These are phyloP conservation scores for Melitaea athalia DNA, from an alignment of 2,888 invertebrate species.

Conservation along the genomic window DNA sequence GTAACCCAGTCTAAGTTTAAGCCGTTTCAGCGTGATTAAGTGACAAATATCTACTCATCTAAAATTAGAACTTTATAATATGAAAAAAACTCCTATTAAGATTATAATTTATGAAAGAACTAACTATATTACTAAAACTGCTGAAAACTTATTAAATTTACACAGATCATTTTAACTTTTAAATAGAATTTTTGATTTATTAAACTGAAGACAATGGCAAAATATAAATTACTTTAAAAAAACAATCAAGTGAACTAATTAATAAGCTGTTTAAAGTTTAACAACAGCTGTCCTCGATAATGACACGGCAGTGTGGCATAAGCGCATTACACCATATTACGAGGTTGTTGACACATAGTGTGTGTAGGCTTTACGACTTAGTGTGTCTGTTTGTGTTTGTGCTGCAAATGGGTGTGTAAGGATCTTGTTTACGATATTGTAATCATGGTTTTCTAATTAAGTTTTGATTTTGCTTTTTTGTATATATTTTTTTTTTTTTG, in stretches of 20 bases:
- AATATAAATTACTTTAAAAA: background rate
- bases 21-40: too few species aligned
- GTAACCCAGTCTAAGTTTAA: too few species aligned
- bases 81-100: too few species aligned
- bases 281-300: slow-evolving; percentile 16
- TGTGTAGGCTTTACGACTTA: background rate
- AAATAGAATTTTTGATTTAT: too few species aligned
- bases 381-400: slow-evolving; percentile 7
- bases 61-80: too few species aligned
- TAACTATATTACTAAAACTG: too few species aligned
- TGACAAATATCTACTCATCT: too few species aligned
- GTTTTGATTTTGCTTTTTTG: background rate
- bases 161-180: too few species aligned
- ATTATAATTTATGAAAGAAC: too few species aligned
- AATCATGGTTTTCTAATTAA: slow-evolving; percentile 2
- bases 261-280: slow-evolving; percentile 12
- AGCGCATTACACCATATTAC: slow-evolving; percentile 23
- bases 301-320: slow-evolving; percentile 24
- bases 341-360: slow-evolving; percentile 26
- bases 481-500: background rate
- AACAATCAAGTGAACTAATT: background rate
- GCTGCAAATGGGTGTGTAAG: slow-evolving; percentile 15
- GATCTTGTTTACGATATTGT: slow-evolving; percentile 18
- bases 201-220: too few species aligned
- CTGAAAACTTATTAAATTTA: too few species aligned